Evolutionary conservation across 2,113 vertebrate species (phyloP).

Genomic region (Dasypus novemcinctus): DNA sequence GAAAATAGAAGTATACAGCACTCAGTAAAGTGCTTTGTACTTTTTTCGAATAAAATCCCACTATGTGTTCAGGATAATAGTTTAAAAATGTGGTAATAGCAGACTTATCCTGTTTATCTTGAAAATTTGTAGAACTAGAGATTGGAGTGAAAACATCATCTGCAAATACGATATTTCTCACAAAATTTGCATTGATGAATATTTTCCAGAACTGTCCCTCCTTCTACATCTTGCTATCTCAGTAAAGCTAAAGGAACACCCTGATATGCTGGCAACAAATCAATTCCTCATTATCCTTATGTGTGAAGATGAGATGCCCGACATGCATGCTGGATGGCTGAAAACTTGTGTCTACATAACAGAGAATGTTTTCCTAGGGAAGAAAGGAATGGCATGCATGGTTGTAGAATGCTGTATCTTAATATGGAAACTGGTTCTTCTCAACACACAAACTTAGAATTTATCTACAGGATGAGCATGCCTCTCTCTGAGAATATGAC

Average conservation of each 20-base stretch:
- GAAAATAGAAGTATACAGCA: slow-evolving; percentile 5
- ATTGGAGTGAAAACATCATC: slow-evolving; percentile 21
- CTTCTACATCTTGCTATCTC: slow-evolving; percentile 40
- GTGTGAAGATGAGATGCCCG: slow-evolving; percentile 49
- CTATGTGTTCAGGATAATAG: slow-evolving; percentile 34
- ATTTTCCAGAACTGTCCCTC: slow-evolving; percentile 43
- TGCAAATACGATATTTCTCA: slow-evolving; percentile 61
- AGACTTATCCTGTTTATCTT: neutral
- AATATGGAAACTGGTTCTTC: slow-evolving; percentile 33
- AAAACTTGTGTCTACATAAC: slow-evolving; percentile 64
- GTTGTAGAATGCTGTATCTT: neutral
- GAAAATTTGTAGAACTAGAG: slow-evolving; percentile 63
- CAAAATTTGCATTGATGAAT: slow-evolving; percentile 61
- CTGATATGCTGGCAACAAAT: slow-evolving; percentile 49
- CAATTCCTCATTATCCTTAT: slow-evolving; percentile 62
- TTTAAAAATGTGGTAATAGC: slow-evolving; percentile 10
- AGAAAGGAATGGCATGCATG: neutral
- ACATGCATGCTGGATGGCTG: slow-evolving; percentile 7
- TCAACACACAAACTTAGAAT: slow-evolving; percentile 40
- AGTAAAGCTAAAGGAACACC: slow-evolving; percentile 58
- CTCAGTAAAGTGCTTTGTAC: neutral
- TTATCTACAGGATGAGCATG: neutral
- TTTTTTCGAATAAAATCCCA: slow-evolving; percentile 33
- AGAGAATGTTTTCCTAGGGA: slow-evolving; percentile 41
- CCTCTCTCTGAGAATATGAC: neutral